phyloP scores from a whole-genome alignment of 2,797 vertebrate species.

The Pantherophis alleghaniensis region DNA sequence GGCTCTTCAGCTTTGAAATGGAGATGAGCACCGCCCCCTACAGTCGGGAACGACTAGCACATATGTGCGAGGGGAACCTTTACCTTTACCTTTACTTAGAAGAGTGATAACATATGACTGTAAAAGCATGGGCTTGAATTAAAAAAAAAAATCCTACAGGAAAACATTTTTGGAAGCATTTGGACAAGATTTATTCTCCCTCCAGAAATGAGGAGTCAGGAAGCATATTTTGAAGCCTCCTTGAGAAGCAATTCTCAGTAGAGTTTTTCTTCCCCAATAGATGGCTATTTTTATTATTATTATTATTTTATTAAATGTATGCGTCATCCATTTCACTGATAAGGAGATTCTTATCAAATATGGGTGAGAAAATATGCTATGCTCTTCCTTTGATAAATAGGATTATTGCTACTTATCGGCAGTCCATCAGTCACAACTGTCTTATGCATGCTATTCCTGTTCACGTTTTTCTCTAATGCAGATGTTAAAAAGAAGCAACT shows the following conservation, averaged over 20 bases:
- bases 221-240: neutral
- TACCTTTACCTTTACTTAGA: too few species aligned
- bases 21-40: too few species aligned
- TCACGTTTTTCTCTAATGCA: neutral
- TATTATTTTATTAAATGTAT: neutral
- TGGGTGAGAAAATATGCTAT: neutral
- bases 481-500: neutral
- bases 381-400: neutral
- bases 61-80: too few species aligned
- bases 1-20: too few species aligned
- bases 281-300: neutral
- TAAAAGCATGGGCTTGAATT: neutral
- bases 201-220: neutral
- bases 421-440: neutral
- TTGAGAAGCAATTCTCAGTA: neutral
- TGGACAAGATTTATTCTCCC: neutral
- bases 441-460: neutral
- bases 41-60: too few species aligned
- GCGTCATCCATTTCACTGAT: neutral
- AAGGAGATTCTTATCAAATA: neutral
- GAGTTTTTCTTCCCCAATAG: neutral
- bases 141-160: neutral
- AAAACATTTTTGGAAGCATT: neutral
- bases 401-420: neutral
- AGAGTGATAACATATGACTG: neutral